Evolutionary conservation across 2,797 vertebrate genomes (phyloP).

Genomic region (Cyprinella venusta): DNA sequence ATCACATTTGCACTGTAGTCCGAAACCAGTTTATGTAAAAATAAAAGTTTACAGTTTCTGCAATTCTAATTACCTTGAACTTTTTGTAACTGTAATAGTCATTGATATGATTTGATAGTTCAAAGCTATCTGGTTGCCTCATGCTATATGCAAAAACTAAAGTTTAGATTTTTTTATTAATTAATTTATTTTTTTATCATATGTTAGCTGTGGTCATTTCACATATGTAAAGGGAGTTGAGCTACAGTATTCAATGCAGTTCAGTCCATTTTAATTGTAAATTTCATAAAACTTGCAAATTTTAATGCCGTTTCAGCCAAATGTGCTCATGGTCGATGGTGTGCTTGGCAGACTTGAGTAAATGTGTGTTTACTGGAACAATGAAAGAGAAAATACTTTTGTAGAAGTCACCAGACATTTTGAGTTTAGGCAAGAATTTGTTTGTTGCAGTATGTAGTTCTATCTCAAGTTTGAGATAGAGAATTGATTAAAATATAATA

Average conservation of each 20-base stretch:
- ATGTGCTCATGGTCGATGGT: not conserved
- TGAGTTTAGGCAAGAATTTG: not conserved
- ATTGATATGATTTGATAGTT: not conserved
- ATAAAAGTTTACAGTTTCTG: not conserved
- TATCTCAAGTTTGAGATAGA: not conserved
- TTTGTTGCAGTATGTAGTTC: not conserved
- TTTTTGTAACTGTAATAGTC: not conserved
- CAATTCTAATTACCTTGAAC: not conserved
- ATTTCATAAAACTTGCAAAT: conserved; percentile 31
- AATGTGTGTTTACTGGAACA: conserved; percentile 27
- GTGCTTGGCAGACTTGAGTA: not conserved
- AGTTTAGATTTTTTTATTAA: not conserved
- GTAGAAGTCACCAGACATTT: conserved; percentile 4
- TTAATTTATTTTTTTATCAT: not conserved
- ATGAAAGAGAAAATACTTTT: conserved; percentile 17
- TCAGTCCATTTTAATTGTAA: conserved; percentile 28
- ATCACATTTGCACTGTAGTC: conserved; percentile 1
- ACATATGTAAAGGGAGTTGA: not conserved
- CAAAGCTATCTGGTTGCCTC: too few relatives aligned
- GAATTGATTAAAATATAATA: not conserved
- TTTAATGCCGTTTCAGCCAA: conserved; percentile 44
- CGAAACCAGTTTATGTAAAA: not conserved
- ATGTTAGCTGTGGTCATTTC: conserved; percentile 20
- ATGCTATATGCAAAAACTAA: not conserved
- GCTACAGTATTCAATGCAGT: not conserved